Evolutionary conservation across 2,113 vertebrate species (phyloP), one percentile per base, ranked within the genome.

Genomic region (Mugil cephalus): DNA sequence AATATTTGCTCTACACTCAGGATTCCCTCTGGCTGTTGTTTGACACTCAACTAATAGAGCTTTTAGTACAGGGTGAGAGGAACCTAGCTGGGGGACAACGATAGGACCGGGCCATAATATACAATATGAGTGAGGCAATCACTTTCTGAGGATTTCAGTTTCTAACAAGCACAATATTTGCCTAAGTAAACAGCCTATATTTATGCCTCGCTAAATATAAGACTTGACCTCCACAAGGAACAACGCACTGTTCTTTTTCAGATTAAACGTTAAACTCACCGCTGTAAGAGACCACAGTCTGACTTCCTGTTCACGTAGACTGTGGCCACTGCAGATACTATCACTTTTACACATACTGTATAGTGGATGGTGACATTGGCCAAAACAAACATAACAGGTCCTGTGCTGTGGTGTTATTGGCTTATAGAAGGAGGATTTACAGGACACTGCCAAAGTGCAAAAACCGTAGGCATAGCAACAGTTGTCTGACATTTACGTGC

Each of bases 391-490:
- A 79, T 10, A 34, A 12, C 0, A 30, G 53, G 19, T 50, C 38
- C 68, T 68, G 15, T 40, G 36, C 47, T 24, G 62, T 8, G 3
- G 0, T 5, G 45, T 38, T 17, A 15, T 10, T 30, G 53, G 38
- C 43, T 56, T 3, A 64, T 34, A 46, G 40, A 52, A 4, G 24
- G 15, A 66, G 11, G 61, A 69, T 79, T 74, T 84, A 79, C 13
- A 21, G 30, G 56, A 42, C 10, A 5, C 52, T 65, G 53, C 80
- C 72, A 65, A 39, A 70, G 39, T 54, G 75, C 73, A 73, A 59
- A 61, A 65, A 8, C 2, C 74, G 80, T 72, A 2, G 58, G 55
- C 77, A 85, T 87, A 40, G 85, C 40, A 89, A 80, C 79, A 39
- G 66, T 48, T 72, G n/a, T 47, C 50, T 61, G 52, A 74, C 34